phyloP scores from a whole-genome alignment of 2,113 vertebrate species.

The Thamnaconus septentrionalis region DNA sequence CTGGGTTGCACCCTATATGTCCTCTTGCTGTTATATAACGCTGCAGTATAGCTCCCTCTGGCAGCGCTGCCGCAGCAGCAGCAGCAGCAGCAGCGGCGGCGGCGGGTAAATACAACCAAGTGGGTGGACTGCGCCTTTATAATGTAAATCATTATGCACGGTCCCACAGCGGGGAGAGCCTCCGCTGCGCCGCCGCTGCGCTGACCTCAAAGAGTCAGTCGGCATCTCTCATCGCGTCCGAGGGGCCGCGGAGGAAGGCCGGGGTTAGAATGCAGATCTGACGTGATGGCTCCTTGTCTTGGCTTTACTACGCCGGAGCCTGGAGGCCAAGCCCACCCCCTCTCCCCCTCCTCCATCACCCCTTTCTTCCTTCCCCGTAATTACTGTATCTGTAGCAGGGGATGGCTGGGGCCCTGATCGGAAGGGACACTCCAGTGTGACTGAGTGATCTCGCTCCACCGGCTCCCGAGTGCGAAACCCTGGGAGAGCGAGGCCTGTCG shows the following conservation, averaged over 20 bases:
- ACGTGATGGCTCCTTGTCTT: slow-evolving; percentile 61
- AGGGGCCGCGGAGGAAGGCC: slow-evolving; percentile 61
- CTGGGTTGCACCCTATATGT: too few relatives aligned
- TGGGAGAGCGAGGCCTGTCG: too few relatives aligned
- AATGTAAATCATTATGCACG: slow-evolving; percentile 38
- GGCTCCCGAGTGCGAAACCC: background rate
- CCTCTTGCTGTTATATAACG: too few relatives aligned
- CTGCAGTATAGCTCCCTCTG: background rate
- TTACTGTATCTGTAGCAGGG: slow-evolving; percentile 60
- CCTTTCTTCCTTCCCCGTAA: slow-evolving; percentile 31
- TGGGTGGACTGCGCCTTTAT: slow-evolving; percentile 9
- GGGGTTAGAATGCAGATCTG: slow-evolving; percentile 59
- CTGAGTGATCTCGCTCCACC: slow-evolving; percentile 44
- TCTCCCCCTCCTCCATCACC: slow-evolving; percentile 7
- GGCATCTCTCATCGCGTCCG: slow-evolving; percentile 56
- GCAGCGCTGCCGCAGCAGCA: too few relatives aligned
- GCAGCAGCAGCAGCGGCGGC: background rate
- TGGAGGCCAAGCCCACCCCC: slow-evolving; percentile 44
- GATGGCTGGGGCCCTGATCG: slow-evolving; percentile 41
- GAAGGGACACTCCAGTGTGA: slow-evolving; percentile 41
- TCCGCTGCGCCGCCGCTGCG: slow-evolving; percentile 18
- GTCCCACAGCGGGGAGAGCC: slow-evolving; percentile 16
- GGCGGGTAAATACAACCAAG: slow-evolving; percentile 2
- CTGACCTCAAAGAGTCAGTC: slow-evolving; percentile 75
- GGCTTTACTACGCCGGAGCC: slow-evolving; percentile 39